phyloP scores from a whole-genome alignment of 1,140 invertebrate species.

The Pomphorhynchus laevis region DNA sequence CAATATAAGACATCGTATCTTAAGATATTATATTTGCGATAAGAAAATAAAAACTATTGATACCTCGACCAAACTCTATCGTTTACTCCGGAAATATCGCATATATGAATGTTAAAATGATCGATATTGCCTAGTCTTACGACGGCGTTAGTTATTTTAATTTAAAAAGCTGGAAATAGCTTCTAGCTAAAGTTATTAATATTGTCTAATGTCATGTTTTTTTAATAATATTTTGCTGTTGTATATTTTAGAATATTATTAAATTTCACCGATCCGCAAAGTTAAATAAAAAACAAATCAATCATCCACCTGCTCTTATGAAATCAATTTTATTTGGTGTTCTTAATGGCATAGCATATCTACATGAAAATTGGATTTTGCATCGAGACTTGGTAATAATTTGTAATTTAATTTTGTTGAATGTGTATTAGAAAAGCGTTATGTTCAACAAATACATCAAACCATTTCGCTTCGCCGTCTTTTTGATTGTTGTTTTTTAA shows the following conservation, averaged over 20 bases:
- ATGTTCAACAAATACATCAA: background rate
- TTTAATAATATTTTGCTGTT: slow-evolving; percentile 8
- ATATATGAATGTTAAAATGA: too few relatives aligned
- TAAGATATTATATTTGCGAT: too few relatives aligned
- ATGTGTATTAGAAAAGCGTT: background rate
- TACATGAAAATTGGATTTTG: slow-evolving; percentile 95
- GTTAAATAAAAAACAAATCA: slow-evolving; percentile 66
- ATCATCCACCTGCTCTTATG: slow-evolving; percentile 45
- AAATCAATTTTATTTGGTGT: slow-evolving; percentile 94
- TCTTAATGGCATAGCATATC: slow-evolving; percentile 87
- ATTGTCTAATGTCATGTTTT: background rate
- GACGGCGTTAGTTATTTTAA: too few relatives aligned
- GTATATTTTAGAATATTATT: slow-evolving; percentile 47
- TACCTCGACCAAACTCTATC: too few relatives aligned
- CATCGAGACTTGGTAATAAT: slow-evolving; percentile 60
- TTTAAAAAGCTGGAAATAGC: too few relatives aligned
- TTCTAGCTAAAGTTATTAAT: too few relatives aligned
- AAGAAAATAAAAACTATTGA: too few relatives aligned
- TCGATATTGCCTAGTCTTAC: too few relatives aligned
- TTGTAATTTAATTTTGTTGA: slow-evolving; percentile 5
- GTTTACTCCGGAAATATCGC: too few relatives aligned
- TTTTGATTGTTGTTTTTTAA: slow-evolving; percentile 1
- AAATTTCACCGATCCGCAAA: slow-evolving; percentile 93
- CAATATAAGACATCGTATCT: too few relatives aligned
- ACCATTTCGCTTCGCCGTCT: too few relatives aligned